phyloP scores from a whole-genome alignment of 2,888 invertebrate genomes.

The Scelioninae gen. 2 region DNA sequence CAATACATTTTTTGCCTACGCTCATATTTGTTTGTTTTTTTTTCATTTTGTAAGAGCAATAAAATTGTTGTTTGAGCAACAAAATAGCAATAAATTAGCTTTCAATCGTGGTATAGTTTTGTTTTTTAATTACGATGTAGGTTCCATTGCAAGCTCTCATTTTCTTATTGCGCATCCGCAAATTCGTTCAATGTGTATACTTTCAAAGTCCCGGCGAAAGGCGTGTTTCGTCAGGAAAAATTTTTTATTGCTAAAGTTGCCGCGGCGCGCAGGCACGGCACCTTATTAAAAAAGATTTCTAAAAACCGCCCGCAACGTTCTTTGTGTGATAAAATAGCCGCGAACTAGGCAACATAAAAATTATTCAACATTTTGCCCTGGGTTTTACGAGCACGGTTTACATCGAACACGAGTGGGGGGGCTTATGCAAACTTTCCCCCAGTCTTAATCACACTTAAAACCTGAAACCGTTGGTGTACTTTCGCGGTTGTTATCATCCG shows the following conservation, averaged over 20 bases:
- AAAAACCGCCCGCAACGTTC: constrained; percentile 6
- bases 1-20: too few species aligned
- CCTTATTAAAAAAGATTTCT: constrained; percentile 29
- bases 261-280: background rate
- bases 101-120: too few species aligned
- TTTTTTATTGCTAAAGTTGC: background rate
- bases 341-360: constrained; percentile 42
- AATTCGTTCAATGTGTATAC: too few species aligned
- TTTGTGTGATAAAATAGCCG: constrained; percentile 33
- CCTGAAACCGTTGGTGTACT: constrained; percentile 40
- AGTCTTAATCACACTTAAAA: constrained; percentile 53
- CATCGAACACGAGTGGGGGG: constrained; percentile 29
- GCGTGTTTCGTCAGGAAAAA: background rate
- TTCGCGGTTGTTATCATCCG: constrained; percentile 38
- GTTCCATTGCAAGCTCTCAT: too few species aligned
- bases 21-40: too few species aligned
- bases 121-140: too few species aligned
- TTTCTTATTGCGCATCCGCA: too few species aligned
- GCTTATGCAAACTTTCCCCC: constrained; percentile 46
- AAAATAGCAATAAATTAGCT: too few species aligned
- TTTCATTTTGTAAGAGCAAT: too few species aligned
- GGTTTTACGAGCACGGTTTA: constrained; percentile 41
- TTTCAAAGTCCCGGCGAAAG: background rate
- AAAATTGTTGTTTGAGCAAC: too few species aligned
- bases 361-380: constrained; percentile 44